These are phyloP conservation scores for Halocynthia roretzi DNA, from an alignment of 23 tunicate genomes.

Conservation along the genomic window DNA sequence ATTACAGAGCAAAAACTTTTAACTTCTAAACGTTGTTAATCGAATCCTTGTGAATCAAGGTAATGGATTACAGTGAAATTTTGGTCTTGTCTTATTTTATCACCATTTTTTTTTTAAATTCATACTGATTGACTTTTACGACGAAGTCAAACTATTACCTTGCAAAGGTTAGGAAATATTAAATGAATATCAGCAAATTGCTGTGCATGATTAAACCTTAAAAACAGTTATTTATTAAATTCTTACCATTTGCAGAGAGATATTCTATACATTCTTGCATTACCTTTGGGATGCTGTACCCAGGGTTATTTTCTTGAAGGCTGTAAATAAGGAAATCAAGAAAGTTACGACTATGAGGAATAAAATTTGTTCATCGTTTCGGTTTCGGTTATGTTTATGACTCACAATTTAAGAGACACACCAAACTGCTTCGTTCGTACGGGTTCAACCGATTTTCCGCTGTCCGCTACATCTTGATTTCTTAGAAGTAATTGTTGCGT, in stretches of 20 bases:
- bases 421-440: constrained; percentile 82
- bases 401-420: constrained; percentile 79
- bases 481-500: background rate
- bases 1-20: too few relatives aligned
- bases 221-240: background rate
- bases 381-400: background rate
- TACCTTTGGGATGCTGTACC: constrained; percentile 60
- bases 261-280: constrained; percentile 65
- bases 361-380: background rate
- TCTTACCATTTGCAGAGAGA: constrained; percentile 56
- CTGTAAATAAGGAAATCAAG: constrained; percentile 28
- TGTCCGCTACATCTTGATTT: constrained; percentile 34
- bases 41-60: too few relatives aligned
- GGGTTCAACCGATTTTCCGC: constrained; percentile 47
- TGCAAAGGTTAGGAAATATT: background rate
- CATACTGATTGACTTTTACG: background rate
- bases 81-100: background rate
- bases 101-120: background rate
- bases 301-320: constrained; percentile 84
- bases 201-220: too few relatives aligned
- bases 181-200: too few relatives aligned
- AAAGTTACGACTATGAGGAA: background rate
- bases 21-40: too few relatives aligned
- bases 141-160: background rate
- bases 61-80: background rate